Percentiles rank a stretch among this genome's conserved stretches.
These are phyloP conservation scores for Canis aureus DNA, from an alignment of 2,113 vertebrate species.

Conservation along the genomic window DNA sequence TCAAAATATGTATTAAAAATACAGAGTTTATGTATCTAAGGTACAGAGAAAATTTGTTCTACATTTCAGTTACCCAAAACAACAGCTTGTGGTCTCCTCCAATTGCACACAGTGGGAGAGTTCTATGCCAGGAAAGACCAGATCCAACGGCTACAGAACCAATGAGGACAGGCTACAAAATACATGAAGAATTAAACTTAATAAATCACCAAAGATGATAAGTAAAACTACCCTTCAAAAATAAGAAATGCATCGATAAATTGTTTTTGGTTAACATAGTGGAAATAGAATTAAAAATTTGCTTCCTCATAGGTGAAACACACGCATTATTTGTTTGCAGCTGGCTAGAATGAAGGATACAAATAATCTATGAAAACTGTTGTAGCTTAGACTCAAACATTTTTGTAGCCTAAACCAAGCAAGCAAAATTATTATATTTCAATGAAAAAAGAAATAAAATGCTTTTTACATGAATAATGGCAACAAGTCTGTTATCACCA, in stretches of 20 bases:
- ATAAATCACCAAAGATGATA: background rate
- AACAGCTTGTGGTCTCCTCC: conserved; percentile 96
- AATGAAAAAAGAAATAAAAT: conserved; percentile 41
- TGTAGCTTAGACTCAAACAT: background rate
- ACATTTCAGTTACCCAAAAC: conserved; percentile 99
- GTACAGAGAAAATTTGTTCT: conserved; percentile 76
- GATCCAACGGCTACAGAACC: conserved; percentile 93
- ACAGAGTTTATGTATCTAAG: conserved; percentile 60
- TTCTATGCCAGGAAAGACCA: conserved; percentile 97
- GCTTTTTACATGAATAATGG: background rate
- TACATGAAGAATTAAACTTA: conserved; percentile 28
- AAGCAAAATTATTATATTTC: conserved; percentile 26
- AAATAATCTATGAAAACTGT: background rate
- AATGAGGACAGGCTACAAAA: conserved; percentile 92
- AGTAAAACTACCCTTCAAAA: background rate
- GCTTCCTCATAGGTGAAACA: background rate
- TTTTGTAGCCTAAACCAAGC: conserved; percentile 15
- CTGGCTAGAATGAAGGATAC: background rate
- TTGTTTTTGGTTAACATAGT: background rate
- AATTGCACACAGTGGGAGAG: conserved; percentile 94
- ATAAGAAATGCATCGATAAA: background rate
- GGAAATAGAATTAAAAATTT: conserved; percentile 51
- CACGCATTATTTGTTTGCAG: background rate
- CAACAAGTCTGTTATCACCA: background rate
- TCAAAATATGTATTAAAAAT: conserved; percentile 73